A percentile compares a stretch with the other conserved stretches of the same genome.
These are phyloP conservation scores for Osedax fenrisi DNA, from an alignment of 2,888 invertebrate genomes.

Conservation along the genomic window DNA sequence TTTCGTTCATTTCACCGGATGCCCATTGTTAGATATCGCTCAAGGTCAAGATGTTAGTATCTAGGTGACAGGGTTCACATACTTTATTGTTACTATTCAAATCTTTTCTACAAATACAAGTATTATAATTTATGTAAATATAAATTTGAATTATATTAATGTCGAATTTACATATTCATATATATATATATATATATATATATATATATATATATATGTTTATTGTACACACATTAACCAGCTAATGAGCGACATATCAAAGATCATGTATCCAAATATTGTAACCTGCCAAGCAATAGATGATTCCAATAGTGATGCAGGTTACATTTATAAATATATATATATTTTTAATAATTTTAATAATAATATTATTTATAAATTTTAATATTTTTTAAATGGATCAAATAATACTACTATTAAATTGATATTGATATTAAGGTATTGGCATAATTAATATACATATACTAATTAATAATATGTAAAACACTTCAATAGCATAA, in stretches of 20 bases:
- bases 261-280: slow-evolving; percentile 10
- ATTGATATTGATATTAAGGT: no score
- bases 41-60: slow-evolving; percentile 5
- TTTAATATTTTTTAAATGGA: no score
- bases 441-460: no score
- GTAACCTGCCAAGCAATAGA: background rate
- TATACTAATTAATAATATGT: background rate
- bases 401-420: no score
- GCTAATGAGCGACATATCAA: slow-evolving; percentile 11
- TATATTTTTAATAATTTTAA: no score
- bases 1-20: slow-evolving; percentile 4
- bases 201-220: background rate
- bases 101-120: no score
- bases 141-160: no score
- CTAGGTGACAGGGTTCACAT: background rate
- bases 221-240: background rate
- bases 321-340: no score
- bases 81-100: background rate
- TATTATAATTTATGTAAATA: no score
- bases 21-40: background rate
- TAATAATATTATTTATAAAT: no score
- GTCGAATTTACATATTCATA: background rate
- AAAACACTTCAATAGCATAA: no score
- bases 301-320: background rate
- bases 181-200: background rate